Evolutionary conservation across 2,797 vertebrate genomes (phyloP).

Genomic region (Meriones psammophilus): DNA sequence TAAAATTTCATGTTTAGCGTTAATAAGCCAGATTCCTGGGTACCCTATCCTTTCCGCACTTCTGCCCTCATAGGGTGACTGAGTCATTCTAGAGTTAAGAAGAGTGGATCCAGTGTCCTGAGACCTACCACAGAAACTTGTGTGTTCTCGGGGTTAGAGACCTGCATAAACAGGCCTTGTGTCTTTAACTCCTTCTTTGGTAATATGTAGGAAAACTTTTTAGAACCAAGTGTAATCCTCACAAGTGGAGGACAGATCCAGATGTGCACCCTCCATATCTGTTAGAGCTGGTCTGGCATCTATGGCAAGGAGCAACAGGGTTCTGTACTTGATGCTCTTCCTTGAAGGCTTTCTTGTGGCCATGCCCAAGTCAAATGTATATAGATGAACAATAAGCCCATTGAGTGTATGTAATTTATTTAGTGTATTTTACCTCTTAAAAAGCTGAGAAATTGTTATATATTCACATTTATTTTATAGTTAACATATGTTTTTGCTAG

Average conservation of each 20-base stretch:
- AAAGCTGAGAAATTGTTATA: conserved; percentile 36
- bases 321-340: conserved; percentile 2
- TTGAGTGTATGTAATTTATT: conserved; percentile 14
- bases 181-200: neutral
- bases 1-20: conserved; percentile 8
- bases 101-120: neutral
- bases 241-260: neutral
- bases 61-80: neutral
- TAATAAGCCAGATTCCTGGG: conserved; percentile 7
- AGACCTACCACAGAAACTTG: neutral
- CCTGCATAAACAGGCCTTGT: neutral
- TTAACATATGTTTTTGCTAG: conserved; percentile 47
- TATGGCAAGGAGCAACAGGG: neutral
- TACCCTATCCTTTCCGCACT: neutral
- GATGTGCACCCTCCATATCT: neutral
- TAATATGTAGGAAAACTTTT: neutral
- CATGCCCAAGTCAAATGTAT: neutral
- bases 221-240: conserved; percentile 1
- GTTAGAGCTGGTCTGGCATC: conserved; percentile 15
- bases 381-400: neutral
- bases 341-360: conserved; percentile 19
- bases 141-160: neutral
- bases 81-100: neutral
- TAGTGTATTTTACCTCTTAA: conserved; percentile 56
- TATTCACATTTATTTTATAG: conserved; percentile 60